These are phyloP conservation scores for Paradoxurus hermaphroditus DNA, from an alignment of 2,113 vertebrate genomes.

Conservation along the genomic window DNA sequence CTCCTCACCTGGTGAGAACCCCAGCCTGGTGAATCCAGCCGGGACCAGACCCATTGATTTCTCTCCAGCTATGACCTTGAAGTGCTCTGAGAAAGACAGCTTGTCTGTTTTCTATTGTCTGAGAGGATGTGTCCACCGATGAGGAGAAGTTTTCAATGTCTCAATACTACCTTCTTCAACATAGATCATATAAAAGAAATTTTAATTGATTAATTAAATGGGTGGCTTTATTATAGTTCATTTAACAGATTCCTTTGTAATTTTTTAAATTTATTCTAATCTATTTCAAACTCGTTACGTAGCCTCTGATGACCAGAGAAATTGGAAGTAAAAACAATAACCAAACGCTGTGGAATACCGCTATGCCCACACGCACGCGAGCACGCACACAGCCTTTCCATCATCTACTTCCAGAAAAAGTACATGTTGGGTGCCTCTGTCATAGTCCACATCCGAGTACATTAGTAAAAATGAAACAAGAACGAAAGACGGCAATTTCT, in stretches of 20 bases:
- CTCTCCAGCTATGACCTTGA: background rate
- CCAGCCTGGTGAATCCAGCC: background rate
- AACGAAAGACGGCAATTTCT: background rate
- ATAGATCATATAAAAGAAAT: background rate
- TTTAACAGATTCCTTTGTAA: background rate
- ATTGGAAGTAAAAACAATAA: background rate
- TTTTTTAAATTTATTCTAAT: background rate
- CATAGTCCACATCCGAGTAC: background rate
- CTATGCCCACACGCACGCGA: background rate
- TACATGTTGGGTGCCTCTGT: background rate
- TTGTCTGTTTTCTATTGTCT: background rate
- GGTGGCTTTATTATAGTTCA: background rate
- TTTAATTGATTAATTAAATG: background rate
- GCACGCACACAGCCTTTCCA: background rate
- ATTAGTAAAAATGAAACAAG: background rate
- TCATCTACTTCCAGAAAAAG: background rate
- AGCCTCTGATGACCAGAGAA: background rate
- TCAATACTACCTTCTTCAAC: background rate
- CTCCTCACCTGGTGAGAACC: background rate
- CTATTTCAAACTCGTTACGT: background rate
- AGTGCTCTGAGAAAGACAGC: background rate
- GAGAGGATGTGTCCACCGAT: background rate
- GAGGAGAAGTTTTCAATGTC: background rate
- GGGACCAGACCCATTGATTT: fast-evolving
- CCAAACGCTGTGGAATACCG: background rate